Evolutionary conservation across 1,140 invertebrate genomes (phyloP).

Genomic region (Dendroctonus ponderosae): DNA sequence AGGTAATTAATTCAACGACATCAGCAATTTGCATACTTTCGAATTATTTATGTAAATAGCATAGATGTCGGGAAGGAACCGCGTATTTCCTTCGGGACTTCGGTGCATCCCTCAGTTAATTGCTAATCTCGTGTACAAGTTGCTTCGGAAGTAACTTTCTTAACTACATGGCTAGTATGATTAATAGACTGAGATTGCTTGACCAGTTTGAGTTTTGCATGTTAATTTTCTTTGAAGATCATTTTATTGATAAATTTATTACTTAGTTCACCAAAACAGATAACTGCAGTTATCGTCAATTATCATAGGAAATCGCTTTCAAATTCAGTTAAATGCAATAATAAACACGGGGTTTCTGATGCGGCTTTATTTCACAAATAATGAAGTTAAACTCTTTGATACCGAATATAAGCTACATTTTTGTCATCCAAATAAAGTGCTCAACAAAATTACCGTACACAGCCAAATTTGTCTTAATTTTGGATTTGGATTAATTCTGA

Average conservation of each 20-base stretch:
- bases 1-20: slow-evolving; percentile 22
- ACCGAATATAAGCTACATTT: too few relatives aligned
- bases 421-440: too few relatives aligned
- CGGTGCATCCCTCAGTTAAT: slow-evolving; percentile 30
- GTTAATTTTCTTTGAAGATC: slow-evolving; percentile 8
- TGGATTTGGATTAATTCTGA: too few relatives aligned
- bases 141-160: slow-evolving; percentile 13
- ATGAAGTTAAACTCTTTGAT: too few relatives aligned
- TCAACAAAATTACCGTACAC: too few relatives aligned
- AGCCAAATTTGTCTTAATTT: too few relatives aligned
- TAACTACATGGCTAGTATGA: slow-evolving; percentile 20
- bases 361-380: too few relatives aligned
- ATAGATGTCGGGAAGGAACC: slow-evolving; percentile 26
- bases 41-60: slow-evolving; percentile 28
- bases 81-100: slow-evolving; percentile 19
- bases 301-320: too few relatives aligned
- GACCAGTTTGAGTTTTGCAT: slow-evolving; percentile 16
- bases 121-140: slow-evolving; percentile 29
- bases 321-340: too few relatives aligned
- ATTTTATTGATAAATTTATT: neutral
- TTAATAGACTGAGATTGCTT: slow-evolving; percentile 27
- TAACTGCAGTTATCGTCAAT: too few relatives aligned
- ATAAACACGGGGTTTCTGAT: too few relatives aligned
- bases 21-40: slow-evolving; percentile 29
- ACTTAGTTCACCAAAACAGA: too few relatives aligned